phyloP scores from a whole-genome alignment of 2,888 invertebrate genomes.

The Tineola bisselliella region DNA sequence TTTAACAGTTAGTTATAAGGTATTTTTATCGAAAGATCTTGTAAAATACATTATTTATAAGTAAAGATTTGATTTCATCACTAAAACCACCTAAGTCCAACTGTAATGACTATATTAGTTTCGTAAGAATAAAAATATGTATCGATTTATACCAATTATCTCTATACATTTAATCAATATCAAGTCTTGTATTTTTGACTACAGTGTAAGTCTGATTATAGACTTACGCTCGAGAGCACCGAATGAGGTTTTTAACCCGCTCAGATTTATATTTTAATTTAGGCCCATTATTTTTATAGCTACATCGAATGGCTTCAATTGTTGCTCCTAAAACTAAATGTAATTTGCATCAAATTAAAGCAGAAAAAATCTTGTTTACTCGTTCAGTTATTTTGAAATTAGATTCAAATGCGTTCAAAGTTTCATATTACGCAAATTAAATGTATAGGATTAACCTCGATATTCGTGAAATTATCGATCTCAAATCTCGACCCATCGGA shows the following conservation, averaged over 20 bases:
- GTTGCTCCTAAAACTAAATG: neutral
- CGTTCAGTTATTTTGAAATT: neutral
- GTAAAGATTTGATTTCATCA: neutral
- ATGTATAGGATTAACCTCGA: conserved; percentile 54
- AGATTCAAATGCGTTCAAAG: neutral
- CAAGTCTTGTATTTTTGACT: neutral
- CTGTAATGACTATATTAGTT: conserved; percentile 13
- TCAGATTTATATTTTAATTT: conserved; percentile 1
- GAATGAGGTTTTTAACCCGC: neutral
- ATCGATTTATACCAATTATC: neutral
- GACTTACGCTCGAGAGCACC: neutral
- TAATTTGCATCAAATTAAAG: neutral
- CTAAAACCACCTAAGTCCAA: neutral
- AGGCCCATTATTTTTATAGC: conserved; percentile 1
- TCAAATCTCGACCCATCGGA: conserved; percentile 24
- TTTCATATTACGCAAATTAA: conserved; percentile 22
- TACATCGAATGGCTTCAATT: neutral
- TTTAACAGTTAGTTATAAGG: neutral
- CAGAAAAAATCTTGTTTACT: neutral
- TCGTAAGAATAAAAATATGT: conserved; percentile 2
- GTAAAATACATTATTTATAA: neutral
- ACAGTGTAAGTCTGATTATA: neutral
- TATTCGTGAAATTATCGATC: conserved; percentile 50
- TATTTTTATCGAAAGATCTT: neutral
- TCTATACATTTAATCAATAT: neutral